A percentile compares a stretch with the other conserved stretches of the same genome.
Conservation (phyloP, 2,113 vertebrate species). For the Solea solea region DNA sequence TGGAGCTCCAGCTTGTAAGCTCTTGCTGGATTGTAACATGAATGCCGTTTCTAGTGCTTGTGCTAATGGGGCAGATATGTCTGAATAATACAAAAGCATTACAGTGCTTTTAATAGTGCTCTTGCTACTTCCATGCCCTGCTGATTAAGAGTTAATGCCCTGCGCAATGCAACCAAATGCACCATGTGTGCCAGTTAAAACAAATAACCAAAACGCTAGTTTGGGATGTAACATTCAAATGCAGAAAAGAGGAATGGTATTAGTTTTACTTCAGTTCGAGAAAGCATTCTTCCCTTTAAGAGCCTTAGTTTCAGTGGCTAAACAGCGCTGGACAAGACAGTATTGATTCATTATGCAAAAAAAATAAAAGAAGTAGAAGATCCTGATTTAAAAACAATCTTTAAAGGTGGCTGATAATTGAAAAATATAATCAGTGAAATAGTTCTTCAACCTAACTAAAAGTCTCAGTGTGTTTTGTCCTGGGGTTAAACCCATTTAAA, state of each 20-base stretch:
- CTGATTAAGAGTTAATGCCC: constrained; percentile 49
- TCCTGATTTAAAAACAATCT: no score
- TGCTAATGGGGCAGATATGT: constrained; percentile 65
- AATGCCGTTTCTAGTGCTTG: constrained; percentile 54
- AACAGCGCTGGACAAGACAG: no score
- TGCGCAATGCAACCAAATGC: constrained; percentile 21
- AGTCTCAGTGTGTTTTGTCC: no score
- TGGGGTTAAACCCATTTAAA: no score
- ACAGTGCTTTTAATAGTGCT: constrained; percentile 52
- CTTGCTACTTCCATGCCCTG: constrained; percentile 32
- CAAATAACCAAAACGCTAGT: not conserved
- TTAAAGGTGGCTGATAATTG: no score
- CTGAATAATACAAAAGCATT: constrained; percentile 62
- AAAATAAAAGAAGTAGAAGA: no score
- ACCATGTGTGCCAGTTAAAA: not conserved
- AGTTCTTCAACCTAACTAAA: no score
- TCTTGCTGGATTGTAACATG: constrained; percentile 62
- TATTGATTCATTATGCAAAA: not conserved
- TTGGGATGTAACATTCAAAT: constrained; percentile 6
- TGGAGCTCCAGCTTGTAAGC: constrained; percentile 58
- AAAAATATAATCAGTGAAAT: no score
- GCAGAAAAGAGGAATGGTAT: not conserved
- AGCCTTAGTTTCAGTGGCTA: no score
- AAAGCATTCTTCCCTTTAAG: not conserved
- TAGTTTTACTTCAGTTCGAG: not conserved